Base-by-base conservation (phyloP, 1,140 invertebrate genomes). In the Arion vulgaris region DNA sequence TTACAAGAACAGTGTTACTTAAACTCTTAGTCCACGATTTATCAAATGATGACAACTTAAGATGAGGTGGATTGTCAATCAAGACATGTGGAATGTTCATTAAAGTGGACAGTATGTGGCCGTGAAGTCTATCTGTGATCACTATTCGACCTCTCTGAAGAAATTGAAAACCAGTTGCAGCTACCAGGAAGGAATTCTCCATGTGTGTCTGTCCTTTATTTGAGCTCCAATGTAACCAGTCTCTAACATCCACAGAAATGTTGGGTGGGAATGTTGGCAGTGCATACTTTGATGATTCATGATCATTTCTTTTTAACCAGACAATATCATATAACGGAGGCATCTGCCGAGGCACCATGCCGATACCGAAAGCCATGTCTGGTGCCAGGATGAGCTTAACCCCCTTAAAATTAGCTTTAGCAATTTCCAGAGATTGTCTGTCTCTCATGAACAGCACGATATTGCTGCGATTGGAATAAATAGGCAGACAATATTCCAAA, bases 111-210 rank as follows among this genome's bases (percentile, higher is more conserved):
- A 87, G 38, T 45, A 87, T 84, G 66, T 87, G 86, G 15, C 82
- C 86, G 41, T 87, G 86, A 0, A 87, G 86, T 15, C 86, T 77
- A 53, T 87, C 86, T 9, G 86, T 85, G 34, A 87, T 62, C 34
- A 87, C 84, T 32, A 84, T 77, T 19, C 83, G 73, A 0, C 83
- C 83, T n/a, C 83, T 41, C 69, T 84, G 83, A 36, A 84, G 68
- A 66, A 81, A 81, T 41, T 38, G 15, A 17, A 81, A 73, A 19
- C 83, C 83, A 32, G 57, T 36, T 0, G 62, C 41, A 26, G 82
- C 82, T 19, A 53, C 49, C 0, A 41, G 32, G 23, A 84, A 74
- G 0, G 83, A 32, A 9, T 39, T 66, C 5, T 77, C 45, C 72
- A 76, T 76, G 26, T 34, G 19, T n/a, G 41, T 36, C 23, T 39